Evolutionary conservation across 2,797 vertebrate species (phyloP).

Genomic region (Tapera naevia): DNA sequence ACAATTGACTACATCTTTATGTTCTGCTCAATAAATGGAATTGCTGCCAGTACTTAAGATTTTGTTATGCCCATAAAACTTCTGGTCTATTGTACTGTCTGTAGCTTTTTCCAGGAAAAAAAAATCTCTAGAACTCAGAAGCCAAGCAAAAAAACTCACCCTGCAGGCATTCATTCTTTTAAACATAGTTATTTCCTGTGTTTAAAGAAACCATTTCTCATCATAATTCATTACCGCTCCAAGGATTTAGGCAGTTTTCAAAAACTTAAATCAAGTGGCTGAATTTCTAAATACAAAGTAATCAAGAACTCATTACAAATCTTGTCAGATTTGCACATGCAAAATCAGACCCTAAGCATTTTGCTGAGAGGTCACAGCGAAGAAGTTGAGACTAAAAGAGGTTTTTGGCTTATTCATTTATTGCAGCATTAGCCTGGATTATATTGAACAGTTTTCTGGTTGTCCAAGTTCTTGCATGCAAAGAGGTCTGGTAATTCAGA

Average conservation of each 20-base stretch:
- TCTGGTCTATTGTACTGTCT: not conserved
- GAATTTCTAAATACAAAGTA: not conserved
- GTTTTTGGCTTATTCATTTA: not conserved
- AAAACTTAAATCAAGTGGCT: conserved; percentile 7
- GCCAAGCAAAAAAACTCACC: not conserved
- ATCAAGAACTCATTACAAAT: conserved; percentile 15
- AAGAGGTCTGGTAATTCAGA: not conserved
- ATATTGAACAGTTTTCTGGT: not conserved
- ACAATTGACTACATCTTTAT: not conserved
- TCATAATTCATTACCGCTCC: not conserved
- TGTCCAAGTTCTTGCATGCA: not conserved
- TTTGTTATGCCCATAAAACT: not conserved
- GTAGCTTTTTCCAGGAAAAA: not conserved
- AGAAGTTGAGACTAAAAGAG: not conserved
- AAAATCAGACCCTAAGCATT: conserved; percentile 27
- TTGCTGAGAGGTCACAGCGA: not conserved
- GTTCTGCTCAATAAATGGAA: conserved; percentile 15
- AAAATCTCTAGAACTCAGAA: not conserved
- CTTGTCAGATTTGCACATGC: conserved; percentile 20
- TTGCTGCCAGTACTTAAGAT: not conserved
- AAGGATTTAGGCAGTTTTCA: conserved; percentile 34
- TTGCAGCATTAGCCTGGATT: not conserved
- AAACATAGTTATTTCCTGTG: not conserved
- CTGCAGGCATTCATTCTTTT: not conserved
- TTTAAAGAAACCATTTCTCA: not conserved